phyloP scores from a whole-genome alignment of 2,113 vertebrate species.

The Chunga burmeisteri region DNA sequence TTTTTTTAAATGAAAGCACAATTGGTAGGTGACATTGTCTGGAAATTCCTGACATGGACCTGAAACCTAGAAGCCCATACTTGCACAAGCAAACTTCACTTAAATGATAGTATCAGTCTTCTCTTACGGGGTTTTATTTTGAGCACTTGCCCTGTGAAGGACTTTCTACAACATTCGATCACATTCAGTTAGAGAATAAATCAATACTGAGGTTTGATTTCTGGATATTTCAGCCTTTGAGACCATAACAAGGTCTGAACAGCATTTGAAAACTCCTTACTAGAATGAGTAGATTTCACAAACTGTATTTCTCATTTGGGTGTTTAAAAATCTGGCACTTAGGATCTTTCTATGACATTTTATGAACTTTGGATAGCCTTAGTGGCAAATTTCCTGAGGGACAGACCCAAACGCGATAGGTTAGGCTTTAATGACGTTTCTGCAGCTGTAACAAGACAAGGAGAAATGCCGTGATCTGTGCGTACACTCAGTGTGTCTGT shows the following conservation, averaged over 20 bases:
- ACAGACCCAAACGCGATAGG: not conserved
- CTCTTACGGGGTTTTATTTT: not conserved
- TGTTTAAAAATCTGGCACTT: not conserved
- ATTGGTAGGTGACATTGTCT: not conserved
- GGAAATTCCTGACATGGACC: not conserved
- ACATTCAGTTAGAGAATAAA: not conserved
- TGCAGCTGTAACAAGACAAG: not conserved
- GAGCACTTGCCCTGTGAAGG: not conserved
- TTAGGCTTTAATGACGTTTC: not conserved
- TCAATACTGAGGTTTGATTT: not conserved
- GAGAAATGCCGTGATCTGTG: not conserved
- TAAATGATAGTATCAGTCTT: not conserved
- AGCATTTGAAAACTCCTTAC: not conserved
- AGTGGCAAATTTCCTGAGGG: not conserved
- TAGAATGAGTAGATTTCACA: not conserved
- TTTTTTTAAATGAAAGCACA: not conserved
- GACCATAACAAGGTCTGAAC: not conserved
- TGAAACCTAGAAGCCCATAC: not conserved
- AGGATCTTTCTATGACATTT: not conserved
- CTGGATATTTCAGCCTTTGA: not conserved
- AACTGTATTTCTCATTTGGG: not conserved
- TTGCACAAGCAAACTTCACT: not conserved
- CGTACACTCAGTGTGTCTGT: fast-evolving
- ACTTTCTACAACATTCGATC: not conserved
- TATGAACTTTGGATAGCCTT: not conserved